phyloP scores from a whole-genome alignment of 2,888 invertebrate genomes.

The Xanthorhoe designata region DNA sequence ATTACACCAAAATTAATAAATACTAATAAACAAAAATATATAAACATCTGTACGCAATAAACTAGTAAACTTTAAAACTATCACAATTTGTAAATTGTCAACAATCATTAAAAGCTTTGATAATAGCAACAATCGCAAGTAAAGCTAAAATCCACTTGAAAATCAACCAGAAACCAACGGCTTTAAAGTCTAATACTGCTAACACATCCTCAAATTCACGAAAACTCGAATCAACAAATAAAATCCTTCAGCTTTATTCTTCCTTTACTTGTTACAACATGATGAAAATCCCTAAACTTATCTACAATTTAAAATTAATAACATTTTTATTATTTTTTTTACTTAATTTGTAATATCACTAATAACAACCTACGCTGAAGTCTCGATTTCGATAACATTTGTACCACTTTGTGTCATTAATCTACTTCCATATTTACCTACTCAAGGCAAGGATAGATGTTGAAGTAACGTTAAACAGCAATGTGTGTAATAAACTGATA shows the following conservation, averaged over 20 bases:
- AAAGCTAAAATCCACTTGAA: slow-evolving; percentile 42
- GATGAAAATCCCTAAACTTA: slow-evolving; percentile 80
- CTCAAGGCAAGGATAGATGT: not conserved
- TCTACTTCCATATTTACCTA: slow-evolving; percentile 7
- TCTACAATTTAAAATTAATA: slow-evolving; percentile 80
- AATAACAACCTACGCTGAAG: slow-evolving; percentile 82
- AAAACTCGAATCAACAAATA: slow-evolving; percentile 40
- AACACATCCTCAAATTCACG: slow-evolving; percentile 58
- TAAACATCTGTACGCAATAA: slow-evolving; percentile 48
- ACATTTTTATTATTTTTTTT: slow-evolving; percentile 76
- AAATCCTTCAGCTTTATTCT: slow-evolving; percentile 48
- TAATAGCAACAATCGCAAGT: slow-evolving; percentile 66
- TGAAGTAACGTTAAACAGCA: too few relatives aligned
- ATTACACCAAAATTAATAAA: slow-evolving; percentile 43
- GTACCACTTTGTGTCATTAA: slow-evolving; percentile 30
- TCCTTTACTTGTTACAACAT: slow-evolving; percentile 69
- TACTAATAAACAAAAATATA: slow-evolving; percentile 38
- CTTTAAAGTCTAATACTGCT: slow-evolving; percentile 64
- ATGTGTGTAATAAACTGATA: too few relatives aligned
- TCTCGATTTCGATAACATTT: slow-evolving; percentile 67
- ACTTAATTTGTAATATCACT: slow-evolving; percentile 83
- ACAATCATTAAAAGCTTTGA: slow-evolving; percentile 79
- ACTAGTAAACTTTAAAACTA: slow-evolving; percentile 50
- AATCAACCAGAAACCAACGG: slow-evolving; percentile 37
- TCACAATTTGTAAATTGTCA: slow-evolving; percentile 66